A percentile compares a stretch with the other conserved stretches of the same genome.
These are phyloP conservation scores for Channa argus DNA, from an alignment of 2,113 vertebrate genomes.

Conservation along the genomic window DNA sequence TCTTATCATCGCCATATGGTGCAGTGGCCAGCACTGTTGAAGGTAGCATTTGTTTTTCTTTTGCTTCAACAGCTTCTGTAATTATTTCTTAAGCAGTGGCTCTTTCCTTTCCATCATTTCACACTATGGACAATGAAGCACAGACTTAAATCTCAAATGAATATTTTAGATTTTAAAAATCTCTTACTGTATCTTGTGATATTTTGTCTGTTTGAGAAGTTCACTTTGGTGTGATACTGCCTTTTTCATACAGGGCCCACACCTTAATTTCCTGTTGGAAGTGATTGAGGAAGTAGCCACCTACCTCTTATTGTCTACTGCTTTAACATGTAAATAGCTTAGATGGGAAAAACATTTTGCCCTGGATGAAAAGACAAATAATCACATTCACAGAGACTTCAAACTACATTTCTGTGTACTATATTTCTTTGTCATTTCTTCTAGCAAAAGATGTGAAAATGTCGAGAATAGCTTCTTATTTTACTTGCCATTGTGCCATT, in stretches of 20 bases:
- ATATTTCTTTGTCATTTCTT: background rate
- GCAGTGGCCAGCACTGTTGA: constrained; percentile 66
- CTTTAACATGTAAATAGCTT: constrained; percentile 74
- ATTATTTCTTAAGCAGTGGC: constrained; percentile 35
- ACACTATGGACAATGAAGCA: constrained; percentile 23
- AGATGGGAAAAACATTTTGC: constrained; percentile 73
- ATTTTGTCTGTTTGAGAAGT: constrained; percentile 59
- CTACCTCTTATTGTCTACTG: constrained; percentile 79
- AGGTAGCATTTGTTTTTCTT: constrained; percentile 40
- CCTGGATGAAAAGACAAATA: constrained; percentile 46
- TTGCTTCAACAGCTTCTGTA: constrained; percentile 26
- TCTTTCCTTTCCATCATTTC: constrained; percentile 15
- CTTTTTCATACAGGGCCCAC: constrained; percentile 66
- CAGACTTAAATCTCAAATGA: constrained; percentile 5
- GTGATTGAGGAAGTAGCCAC: constrained; percentile 82
- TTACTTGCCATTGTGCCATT: background rate
- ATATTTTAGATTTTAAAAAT: constrained; percentile 1
- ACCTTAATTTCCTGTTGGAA: constrained; percentile 84
- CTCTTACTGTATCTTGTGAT: constrained; percentile 19
- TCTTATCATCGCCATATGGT: constrained; percentile 81
- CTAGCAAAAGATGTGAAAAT: background rate
- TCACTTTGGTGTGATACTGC: constrained; percentile 67
- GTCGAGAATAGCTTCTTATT: background rate
- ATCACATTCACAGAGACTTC: constrained; percentile 11
- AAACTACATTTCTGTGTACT: constrained; percentile 7